Base-by-base conservation (phyloP, 2,113 vertebrate species). In the Anguilla japonica region DNA sequence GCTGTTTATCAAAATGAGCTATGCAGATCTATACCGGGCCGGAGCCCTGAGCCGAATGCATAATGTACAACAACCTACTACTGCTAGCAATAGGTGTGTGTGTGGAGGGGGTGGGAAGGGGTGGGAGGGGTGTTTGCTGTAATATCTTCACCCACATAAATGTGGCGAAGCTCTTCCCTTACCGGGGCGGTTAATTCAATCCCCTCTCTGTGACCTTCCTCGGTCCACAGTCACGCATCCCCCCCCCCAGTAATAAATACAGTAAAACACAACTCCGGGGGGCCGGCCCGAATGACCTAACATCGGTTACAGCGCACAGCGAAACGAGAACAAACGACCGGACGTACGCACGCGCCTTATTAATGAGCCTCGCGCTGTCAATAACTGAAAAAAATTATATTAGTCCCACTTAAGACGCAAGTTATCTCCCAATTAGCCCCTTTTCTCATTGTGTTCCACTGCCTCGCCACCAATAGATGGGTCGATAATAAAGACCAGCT, bases 1-100 rank as follows among this genome's bases (percentile, higher is more conserved):
- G 89, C 89, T 92, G 93, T 92, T 93, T 91, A 93, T 93, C 91
- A 83, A 89, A 80, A 57, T 92, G 92, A 93, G 91, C 87, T 91
- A 90, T 92, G 91, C 26, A 93, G 93, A 94, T 93, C 92, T 90
- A 88, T 41, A 87, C 87, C 46, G 81, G 87, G 89, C 91, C 89
- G 92, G 92, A 90, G 87, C 86, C 91, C 89, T 92, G 92, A 91
- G 87, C 86, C 71, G 93, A 93, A 94, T 94, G 85, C 84, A 85
- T 88, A 93, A 93, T 89, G 87, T 89, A 88, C 81, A 90, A 91
- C 87, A 75, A 75, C 71, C n/a, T 34, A 34, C n/a, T 9, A 11
- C 71, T 56, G 3, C 53, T 1, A 34, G 26, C n/a, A 26, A 26
- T 5, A 2, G 60, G 60, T 22, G 60, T 53, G 50, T 9, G 50